These are phyloP conservation scores for Dinoponera quadriceps DNA, from an alignment of 1,140 invertebrate species.

Conservation along the genomic window DNA sequence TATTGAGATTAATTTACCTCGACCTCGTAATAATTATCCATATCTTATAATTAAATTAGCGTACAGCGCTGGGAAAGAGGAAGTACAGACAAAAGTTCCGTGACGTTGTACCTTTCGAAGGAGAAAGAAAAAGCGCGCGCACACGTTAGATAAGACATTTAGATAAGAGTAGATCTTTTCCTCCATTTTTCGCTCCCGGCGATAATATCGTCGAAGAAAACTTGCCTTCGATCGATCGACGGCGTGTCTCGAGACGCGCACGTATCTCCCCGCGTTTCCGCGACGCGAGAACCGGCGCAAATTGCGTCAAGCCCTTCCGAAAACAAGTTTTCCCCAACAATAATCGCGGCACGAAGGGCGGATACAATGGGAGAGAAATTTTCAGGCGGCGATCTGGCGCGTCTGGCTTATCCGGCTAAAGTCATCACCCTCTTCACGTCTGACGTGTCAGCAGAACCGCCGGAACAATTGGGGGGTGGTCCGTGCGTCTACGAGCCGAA, in stretches of 20 bases:
- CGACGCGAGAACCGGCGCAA: not conserved
- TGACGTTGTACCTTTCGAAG: too few relatives aligned
- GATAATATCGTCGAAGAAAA: not conserved
- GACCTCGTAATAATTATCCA: not conserved
- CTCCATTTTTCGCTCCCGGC: not conserved
- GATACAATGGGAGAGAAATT: constrained; percentile 27
- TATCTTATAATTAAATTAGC: not conserved
- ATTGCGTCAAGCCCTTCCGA: not conserved
- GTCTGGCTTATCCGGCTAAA: constrained; percentile 85
- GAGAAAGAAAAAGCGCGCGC: too few relatives aligned
- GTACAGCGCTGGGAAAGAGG: not conserved
- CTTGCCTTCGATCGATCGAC: not conserved
- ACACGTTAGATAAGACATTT: not conserved
- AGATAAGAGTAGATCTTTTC: not conserved
- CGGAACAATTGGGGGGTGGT: constrained; percentile 88
- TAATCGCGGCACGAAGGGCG: not conserved
- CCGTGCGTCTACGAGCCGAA: constrained; percentile 87
- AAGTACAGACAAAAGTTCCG: not conserved
- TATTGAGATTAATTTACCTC: not conserved
- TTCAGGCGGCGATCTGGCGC: constrained; percentile 88
- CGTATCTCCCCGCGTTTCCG: not conserved
- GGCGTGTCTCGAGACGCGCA: not conserved
- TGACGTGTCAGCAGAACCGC: constrained; percentile 88
- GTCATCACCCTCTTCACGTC: constrained; percentile 89
- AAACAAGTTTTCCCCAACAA: not conserved